Conservation (phyloP, 2,888 invertebrate species). For the Ischnura elegans region DNA sequence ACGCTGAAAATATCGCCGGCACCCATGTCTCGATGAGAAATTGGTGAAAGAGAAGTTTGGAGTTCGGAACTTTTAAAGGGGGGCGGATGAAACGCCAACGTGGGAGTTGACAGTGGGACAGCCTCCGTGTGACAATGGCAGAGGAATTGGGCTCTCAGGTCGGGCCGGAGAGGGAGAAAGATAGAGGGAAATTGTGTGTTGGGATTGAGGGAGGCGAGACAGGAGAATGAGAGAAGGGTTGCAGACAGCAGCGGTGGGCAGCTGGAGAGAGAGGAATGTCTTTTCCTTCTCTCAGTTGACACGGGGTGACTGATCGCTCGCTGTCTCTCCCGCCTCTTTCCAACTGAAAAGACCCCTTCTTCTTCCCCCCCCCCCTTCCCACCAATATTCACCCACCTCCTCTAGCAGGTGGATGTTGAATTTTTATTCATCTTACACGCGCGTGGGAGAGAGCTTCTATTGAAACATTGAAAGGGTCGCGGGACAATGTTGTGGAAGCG, state of each 20-base stretch:
- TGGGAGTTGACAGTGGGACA: background rate
- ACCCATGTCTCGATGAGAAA: too few relatives aligned
- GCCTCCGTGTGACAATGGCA: conserved; percentile 36
- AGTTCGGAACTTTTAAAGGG: too few relatives aligned
- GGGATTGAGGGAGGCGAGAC: background rate
- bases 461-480: background rate
- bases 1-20: too few relatives aligned
- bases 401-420: background rate
- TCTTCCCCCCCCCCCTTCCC: background rate
- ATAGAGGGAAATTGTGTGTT: background rate
- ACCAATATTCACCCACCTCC: background rate
- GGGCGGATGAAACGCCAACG: background rate
- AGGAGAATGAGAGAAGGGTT: background rate
- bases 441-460: background rate
- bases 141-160: conserved; percentile 20
- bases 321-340: conserved; percentile 11
- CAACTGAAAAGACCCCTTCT: background rate
- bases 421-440: background rate
- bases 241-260: background rate
- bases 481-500: background rate
- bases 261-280: conserved; percentile 7
- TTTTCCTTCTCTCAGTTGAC: conserved; percentile 31
- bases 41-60: too few relatives aligned
- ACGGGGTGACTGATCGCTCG: conserved; percentile 44
- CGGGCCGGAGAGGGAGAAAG: background rate